Base-by-base conservation (phyloP, 1,140 invertebrate genomes). In the Magallana angulata region DNA sequence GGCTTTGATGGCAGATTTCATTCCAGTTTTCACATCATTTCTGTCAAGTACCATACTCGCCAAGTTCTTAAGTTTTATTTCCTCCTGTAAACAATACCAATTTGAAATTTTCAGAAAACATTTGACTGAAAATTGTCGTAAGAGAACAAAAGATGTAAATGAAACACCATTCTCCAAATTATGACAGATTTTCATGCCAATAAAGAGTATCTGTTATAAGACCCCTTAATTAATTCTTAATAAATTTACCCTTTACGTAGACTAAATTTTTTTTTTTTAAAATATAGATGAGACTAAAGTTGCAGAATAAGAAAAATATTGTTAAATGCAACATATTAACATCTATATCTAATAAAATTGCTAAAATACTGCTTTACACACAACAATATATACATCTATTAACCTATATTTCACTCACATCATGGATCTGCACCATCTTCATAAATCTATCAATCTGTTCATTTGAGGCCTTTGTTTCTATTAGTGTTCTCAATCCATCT, bases 371-470 rank as follows among this genome's bases (percentile, higher is more conserved):
- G 36, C 36, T 36, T 36, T 1, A 36, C 5, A 36, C 36, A 62
- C 14, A 62, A 62, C 60, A 14, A n/a, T 62, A 16, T 6, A 62
- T 14, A 24, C 24, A 24, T 24, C 24, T 24, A 62, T 62, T 6
- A 24, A 30, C 12, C 7, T 71, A 7, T 30, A 71, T 30, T 18
- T 12, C 36, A 82, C 48, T 57, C 18, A 82, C 81, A 82, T 57
- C 16, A 82, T 82, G 57, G 6, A 7, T 58, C 11, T 82, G 48
- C 8, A 82, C 81, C n/a, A 14, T 18, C 48, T 57, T n/a, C 14
- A n/a, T 82, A 16, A 57, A 90, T 2, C 30, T 81, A 8, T 87
- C 84, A 48, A 90, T 86, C 30, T 91, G 87, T 16, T 87, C 86
- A 71, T 81, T 71, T 1, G 89, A 84, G 4, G 90, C 89, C 7